Percentiles rank a stretch among this genome's conserved stretches.
Conservation (phyloP, 2,888 invertebrate genomes). For the Meloe dianella region DNA sequence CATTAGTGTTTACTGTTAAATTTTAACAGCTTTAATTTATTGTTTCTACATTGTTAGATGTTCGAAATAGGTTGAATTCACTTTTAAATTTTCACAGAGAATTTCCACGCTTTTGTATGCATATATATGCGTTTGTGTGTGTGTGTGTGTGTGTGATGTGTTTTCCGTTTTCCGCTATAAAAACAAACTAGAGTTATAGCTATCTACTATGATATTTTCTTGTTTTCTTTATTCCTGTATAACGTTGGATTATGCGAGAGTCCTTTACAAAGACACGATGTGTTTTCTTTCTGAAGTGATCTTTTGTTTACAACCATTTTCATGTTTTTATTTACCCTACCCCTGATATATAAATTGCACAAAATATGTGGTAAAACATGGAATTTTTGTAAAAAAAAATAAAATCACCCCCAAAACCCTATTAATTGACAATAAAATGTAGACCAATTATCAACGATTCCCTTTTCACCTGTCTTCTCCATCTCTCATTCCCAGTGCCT, state of each 20-base stretch:
- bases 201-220: slow-evolving; percentile 19
- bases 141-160: too few species aligned
- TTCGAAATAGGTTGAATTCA: background rate
- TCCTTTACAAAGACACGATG: slow-evolving; percentile 12
- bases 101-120: slow-evolving; percentile 18
- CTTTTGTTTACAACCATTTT: slow-evolving; percentile 23
- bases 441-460: slow-evolving; percentile 9
- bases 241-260: slow-evolving; percentile 23
- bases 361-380: slow-evolving; percentile 11
- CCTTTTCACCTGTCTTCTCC: slow-evolving; percentile 17
- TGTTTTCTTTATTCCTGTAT: slow-evolving; percentile 28
- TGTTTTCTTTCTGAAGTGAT: slow-evolving; percentile 25
- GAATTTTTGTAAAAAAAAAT: background rate
- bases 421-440: slow-evolving; percentile 7
- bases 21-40: background rate
- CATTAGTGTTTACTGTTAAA: background rate
- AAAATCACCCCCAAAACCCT: background rate
- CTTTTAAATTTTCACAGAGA: slow-evolving; percentile 22
- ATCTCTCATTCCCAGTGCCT: background rate
- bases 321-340: slow-evolving; percentile 8
- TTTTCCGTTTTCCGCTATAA: slow-evolving; percentile 2
- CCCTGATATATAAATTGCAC: background rate
- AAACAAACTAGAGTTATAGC: slow-evolving; percentile 1
- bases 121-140: slow-evolving; percentile 7
- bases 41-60: background rate